These are phyloP conservation scores for Acanthoscelides obtectus DNA, from an alignment of 2,888 invertebrate species.

Conservation along the genomic window DNA sequence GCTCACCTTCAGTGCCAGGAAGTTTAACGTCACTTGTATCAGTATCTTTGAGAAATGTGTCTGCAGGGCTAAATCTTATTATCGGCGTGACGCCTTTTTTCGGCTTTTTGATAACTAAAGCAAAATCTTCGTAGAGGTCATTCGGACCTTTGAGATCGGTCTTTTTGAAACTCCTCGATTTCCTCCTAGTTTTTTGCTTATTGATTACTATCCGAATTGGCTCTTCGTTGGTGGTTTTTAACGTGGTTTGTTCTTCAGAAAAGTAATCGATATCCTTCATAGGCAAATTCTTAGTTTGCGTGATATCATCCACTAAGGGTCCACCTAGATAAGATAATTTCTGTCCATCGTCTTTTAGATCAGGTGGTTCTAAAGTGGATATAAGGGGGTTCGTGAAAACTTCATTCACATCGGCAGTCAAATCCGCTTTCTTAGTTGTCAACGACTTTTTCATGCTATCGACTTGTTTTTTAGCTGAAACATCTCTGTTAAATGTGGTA, in stretches of 20 bases:
- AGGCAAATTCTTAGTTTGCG: not conserved
- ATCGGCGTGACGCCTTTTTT: constrained; percentile 28
- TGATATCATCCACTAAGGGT: not conserved
- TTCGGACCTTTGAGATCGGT: constrained; percentile 25
- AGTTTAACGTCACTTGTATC: constrained; percentile 9
- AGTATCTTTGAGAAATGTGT: constrained; percentile 16
- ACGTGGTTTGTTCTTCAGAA: not conserved
- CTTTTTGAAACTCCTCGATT: constrained; percentile 30
- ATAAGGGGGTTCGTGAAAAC: not conserved
- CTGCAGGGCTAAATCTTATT: constrained; percentile 16
- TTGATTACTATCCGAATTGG: constrained; percentile 22
- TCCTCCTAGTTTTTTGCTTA: constrained; percentile 27
- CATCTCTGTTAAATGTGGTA: not conserved
- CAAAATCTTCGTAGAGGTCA: constrained; percentile 30
- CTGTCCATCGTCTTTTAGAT: not conserved
- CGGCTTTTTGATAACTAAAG: constrained; percentile 31
- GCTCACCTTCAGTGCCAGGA: not conserved
- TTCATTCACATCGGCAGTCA: not conserved
- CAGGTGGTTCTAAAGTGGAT: not conserved
- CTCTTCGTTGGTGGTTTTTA: constrained; percentile 9
- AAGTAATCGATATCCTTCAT: not conserved
- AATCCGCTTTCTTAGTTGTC: not conserved
- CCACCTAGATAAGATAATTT: not conserved
- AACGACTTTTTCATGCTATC: not conserved
- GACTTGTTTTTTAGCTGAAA: not conserved